These are phyloP conservation scores for Himalopsyche kuldschensis DNA, from an alignment of 2,888 invertebrate genomes.

Conservation along the genomic window DNA sequence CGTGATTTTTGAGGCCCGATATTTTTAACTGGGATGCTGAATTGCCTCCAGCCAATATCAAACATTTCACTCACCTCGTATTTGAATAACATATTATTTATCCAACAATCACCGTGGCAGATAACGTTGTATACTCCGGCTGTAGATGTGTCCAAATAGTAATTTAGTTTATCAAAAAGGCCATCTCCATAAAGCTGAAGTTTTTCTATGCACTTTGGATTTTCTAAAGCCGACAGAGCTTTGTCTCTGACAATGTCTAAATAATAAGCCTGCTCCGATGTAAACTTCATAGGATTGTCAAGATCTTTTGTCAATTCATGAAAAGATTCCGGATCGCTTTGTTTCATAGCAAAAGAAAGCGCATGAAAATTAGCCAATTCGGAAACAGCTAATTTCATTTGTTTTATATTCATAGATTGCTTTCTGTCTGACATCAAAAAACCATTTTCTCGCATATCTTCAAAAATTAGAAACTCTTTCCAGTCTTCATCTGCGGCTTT, in stretches of 20 bases:
- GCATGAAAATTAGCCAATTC: not conserved
- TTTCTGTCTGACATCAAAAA: not conserved
- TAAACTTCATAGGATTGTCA: too few species aligned
- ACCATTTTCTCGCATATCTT: not conserved
- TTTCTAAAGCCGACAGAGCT: not conserved
- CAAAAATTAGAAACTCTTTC: not conserved
- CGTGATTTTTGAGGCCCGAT: too few species aligned
- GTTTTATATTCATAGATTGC: not conserved
- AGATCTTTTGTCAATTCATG: not conserved
- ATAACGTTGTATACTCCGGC: not conserved
- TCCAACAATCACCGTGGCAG: conserved; percentile 21
- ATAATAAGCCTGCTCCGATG: not conserved
- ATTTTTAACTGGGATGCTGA: too few species aligned
- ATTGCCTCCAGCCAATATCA: too few species aligned
- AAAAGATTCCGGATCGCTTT: not conserved
- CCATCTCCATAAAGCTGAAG: not conserved
- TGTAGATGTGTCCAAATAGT: too few species aligned
- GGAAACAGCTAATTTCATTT: not conserved
- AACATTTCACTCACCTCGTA: conserved; percentile 2
- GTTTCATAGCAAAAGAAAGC: not conserved
- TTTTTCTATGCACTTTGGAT: not conserved
- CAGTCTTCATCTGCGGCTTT: not conserved
- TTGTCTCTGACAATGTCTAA: not conserved
- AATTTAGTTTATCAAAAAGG: not conserved
- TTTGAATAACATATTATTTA: conserved; percentile 18